Conservation (phyloP, 2,113 vertebrate species). For the Solenodon paradoxus region DNA sequence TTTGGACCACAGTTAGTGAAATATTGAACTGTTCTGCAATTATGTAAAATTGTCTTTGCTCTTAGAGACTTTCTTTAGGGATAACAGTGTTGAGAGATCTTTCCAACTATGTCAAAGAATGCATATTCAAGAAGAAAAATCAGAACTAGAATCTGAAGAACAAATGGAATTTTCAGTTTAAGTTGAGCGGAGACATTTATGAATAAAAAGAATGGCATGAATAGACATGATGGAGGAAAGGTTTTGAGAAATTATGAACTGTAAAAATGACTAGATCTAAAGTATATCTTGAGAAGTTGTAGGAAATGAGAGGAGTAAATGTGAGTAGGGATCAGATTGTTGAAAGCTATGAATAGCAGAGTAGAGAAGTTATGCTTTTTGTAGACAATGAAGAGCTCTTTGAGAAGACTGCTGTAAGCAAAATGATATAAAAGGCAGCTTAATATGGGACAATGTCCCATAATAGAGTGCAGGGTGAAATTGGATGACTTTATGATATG, state of each 20-base stretch:
- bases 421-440: background rate
- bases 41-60: background rate
- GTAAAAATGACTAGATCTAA: background rate
- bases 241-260: background rate
- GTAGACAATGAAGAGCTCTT: no score
- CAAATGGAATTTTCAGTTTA: background rate
- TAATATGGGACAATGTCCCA: background rate
- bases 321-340: background rate
- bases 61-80: background rate
- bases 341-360: background rate
- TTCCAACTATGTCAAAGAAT: background rate
- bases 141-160: background rate
- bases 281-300: background rate
- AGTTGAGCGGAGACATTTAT: background rate
- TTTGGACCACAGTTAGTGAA: background rate
- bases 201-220: background rate
- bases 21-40: background rate
- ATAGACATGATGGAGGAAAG: background rate
- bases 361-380: background rate
- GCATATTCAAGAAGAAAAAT: background rate
- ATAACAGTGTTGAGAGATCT: background rate
- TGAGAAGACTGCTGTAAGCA: background rate
- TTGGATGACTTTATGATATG: background rate
- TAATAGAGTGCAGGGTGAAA: background rate
- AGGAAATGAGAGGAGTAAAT: background rate